Evolutionary conservation across 2,113 vertebrate genomes (phyloP).

Genomic region (Ptilorrhoa leucosticta): DNA sequence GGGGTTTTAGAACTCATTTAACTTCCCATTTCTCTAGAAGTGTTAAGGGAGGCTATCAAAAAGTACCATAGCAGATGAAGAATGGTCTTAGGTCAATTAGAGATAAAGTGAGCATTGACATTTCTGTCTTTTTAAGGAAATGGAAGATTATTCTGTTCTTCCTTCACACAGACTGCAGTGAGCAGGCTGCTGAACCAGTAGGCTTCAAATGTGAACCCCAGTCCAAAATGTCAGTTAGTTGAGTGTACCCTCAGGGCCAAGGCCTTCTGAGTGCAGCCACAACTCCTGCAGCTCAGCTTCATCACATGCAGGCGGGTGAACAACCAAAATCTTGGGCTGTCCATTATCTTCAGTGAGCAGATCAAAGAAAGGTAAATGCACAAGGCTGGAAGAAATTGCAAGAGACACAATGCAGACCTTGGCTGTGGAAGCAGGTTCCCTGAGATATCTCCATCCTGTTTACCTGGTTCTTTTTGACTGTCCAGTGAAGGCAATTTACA

Average conservation of each 20-base stretch:
- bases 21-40: neutral
- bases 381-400: neutral
- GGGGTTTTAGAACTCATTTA: neutral
- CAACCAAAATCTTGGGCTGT: neutral
- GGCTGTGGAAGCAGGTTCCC: neutral
- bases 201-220: neutral
- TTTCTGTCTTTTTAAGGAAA: neutral
- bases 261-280: neutral
- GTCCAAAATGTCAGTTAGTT: neutral
- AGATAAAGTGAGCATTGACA: neutral
- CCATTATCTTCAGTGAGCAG: neutral
- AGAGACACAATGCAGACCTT: neutral
- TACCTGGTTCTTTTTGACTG: neutral
- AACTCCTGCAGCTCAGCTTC: neutral
- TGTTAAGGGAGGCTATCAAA: neutral
- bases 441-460: neutral
- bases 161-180: neutral
- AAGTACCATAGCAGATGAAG: neutral
- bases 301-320: rapidly evolving
- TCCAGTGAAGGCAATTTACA: neutral
- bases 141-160: neutral
- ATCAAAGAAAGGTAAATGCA: neutral
- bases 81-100: neutral
- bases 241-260: neutral
- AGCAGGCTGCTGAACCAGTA: neutral